These are phyloP conservation scores for Zingel zingel DNA, from an alignment of 2,113 vertebrate species.

Conservation along the genomic window DNA sequence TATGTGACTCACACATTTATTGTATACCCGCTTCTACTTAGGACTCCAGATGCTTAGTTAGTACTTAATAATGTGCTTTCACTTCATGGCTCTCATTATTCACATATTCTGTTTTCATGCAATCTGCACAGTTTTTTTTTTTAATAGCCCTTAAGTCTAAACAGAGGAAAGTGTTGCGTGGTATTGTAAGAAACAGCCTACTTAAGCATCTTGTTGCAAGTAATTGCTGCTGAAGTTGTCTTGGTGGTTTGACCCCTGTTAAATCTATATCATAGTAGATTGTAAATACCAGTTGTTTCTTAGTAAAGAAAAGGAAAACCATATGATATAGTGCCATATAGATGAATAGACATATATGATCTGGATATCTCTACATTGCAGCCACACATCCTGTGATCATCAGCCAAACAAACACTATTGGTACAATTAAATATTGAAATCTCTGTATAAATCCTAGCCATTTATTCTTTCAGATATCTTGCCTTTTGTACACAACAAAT, in stretches of 20 bases:
- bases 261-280: constrained; percentile 46
- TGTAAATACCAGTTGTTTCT: constrained; percentile 42
- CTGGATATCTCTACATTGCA: constrained; percentile 37
- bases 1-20: constrained; percentile 12
- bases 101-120: constrained; percentile 43
- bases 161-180: constrained; percentile 53
- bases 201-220: constrained; percentile 53
- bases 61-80: constrained; percentile 29
- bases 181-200: constrained; percentile 49
- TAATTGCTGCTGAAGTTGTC: constrained; percentile 41
- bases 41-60: constrained; percentile 41
- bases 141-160: constrained; percentile 2
- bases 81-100: constrained; percentile 34
- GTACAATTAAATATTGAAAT: constrained; percentile 48
- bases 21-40: neutral
- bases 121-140: constrained; percentile 19
- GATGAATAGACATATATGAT: constrained; percentile 31
- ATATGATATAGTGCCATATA: constrained; percentile 32
- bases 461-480: constrained; percentile 54
- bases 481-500: constrained; percentile 59
- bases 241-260: constrained; percentile 40
- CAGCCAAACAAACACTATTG: constrained; percentile 40
- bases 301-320: constrained; percentile 17
- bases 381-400: constrained; percentile 41
- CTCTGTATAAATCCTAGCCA: constrained; percentile 7